Evolutionary conservation across 2,113 vertebrate species (phyloP), one percentile per base, ranked within the genome.

Genomic region (Dascyllus trimaculatus): DNA sequence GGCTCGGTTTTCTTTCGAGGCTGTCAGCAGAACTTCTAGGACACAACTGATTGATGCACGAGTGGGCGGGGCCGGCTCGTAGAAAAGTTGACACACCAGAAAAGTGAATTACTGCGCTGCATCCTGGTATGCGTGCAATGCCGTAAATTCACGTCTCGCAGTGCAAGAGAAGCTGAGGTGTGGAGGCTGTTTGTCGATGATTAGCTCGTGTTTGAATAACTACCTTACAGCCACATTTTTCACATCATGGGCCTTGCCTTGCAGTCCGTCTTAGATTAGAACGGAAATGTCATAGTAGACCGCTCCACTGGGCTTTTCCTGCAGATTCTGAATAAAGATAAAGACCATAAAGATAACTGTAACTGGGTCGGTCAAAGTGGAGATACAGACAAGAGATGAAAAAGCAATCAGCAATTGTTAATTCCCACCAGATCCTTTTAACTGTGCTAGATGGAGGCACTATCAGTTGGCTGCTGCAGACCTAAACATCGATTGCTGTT

Each of bases 31-130:
- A 56, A 38, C 32, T 1, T 71, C 4, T 14, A 35, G 38, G 63
- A 40, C 57, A 10, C 3, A 13, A n/a, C 18, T 80, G 72, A 64
- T 76, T 69, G 67, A 83, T 83, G 71, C 40, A 46, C 64, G 19
- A 17, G 5, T n/a, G 73, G 66, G 71, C 46, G 24, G 15, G 68
- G 63, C 35, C n/a, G 4, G 69, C 40, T 29, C 21, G 11, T 6
- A 18, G 38, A 60, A 51, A 70, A 66, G 56, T 65, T 53, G 85
- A 76, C 71, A 72, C 75, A 60, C 72, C 52, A 70, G 73, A 81
- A 77, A 84, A 70, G 48, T 80, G 69, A 84, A 73, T 78, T 81
- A 74, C 59, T 6, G 32, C 73, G 3, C 51, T 40, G 71, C 51
- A 62, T 78, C 71, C 62, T 54, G 75, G 80, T 79, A 80, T 72